These are phyloP conservation scores for Smutsia gigantea DNA, from an alignment of 2,797 vertebrate species.

Conservation along the genomic window DNA sequence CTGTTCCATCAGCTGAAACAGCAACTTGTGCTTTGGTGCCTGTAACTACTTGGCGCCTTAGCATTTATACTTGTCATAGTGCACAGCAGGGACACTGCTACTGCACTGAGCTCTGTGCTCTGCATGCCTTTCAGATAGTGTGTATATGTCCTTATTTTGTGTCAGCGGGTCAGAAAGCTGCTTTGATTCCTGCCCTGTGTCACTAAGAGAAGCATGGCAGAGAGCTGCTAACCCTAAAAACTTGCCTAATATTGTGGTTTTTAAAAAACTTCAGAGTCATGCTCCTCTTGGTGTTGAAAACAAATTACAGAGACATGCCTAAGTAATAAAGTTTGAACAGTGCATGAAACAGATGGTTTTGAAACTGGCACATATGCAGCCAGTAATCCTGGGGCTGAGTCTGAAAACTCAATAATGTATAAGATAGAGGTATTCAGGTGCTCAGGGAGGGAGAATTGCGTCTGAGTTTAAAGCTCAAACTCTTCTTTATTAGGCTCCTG, in stretches of 20 bases:
- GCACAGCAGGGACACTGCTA: no score
- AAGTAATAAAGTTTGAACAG: not conserved
- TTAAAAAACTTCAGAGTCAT: not conserved
- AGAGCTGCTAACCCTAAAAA: not conserved
- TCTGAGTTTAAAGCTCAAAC: not conserved
- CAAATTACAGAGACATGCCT: no score
- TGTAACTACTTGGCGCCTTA: not conserved
- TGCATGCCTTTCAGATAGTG: no score
- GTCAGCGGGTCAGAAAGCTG: not conserved
- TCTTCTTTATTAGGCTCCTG: not conserved
- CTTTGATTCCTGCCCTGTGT: not conserved
- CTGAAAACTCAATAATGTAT: rapidly evolving
- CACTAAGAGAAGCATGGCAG: not conserved
- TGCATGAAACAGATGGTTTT: not conserved
- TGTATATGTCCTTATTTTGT: not conserved
- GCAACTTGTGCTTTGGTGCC: not conserved
- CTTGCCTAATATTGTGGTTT: not conserved
- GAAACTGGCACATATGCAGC: not conserved
- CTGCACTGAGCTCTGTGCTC: not conserved
- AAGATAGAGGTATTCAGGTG: no score
- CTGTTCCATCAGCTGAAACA: not conserved
- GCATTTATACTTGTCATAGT: not conserved
- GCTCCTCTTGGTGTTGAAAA: not conserved
- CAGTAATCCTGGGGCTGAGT: not conserved
- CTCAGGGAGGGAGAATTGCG: not conserved